These are phyloP conservation scores for Temnothorax rugatulus DNA, from an alignment of 2,888 invertebrate genomes.

Conservation along the genomic window DNA sequence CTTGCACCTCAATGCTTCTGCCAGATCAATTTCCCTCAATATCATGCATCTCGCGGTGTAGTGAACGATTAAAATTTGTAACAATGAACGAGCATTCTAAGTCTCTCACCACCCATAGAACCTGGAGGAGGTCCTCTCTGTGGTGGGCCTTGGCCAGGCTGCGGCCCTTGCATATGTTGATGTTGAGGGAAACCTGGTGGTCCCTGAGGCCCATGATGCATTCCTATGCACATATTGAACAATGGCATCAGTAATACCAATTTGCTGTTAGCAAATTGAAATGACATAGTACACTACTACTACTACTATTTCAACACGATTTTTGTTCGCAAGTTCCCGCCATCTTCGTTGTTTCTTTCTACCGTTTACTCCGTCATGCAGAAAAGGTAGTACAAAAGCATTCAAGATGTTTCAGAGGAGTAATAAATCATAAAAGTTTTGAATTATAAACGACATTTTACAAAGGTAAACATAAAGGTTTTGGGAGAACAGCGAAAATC, in stretches of 20 bases:
- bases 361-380: slow-evolving; percentile 64
- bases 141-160: slow-evolving; percentile 90
- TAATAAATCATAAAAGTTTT: slow-evolving; percentile 16
- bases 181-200: slow-evolving; percentile 87
- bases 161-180: slow-evolving; percentile 89
- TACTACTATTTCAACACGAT: slow-evolving; percentile 18
- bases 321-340: neutral
- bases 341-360: slow-evolving; percentile 8
- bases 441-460: slow-evolving; percentile 6
- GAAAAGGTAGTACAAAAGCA: slow-evolving; percentile 35
- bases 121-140: slow-evolving; percentile 89
- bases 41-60: slow-evolving; percentile 71
- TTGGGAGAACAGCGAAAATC: neutral
- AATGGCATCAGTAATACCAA: slow-evolving; percentile 67
- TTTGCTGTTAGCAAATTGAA: slow-evolving; percentile 49
- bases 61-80: slow-evolving; percentile 60
- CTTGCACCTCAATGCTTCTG: slow-evolving; percentile 73
- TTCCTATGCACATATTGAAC: slow-evolving; percentile 83
- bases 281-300: slow-evolving; percentile 30
- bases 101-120: slow-evolving; percentile 84
- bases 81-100: slow-evolving; percentile 78
- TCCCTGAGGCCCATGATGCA: slow-evolving; percentile 89
- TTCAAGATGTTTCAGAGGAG: slow-evolving; percentile 72
- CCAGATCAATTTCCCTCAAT: slow-evolving; percentile 75
- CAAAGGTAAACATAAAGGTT: neutral